Percentiles rank a stretch among this genome's conserved stretches.
phyloP scores from a whole-genome alignment of 2,888 invertebrate species.

The Cephus sareptanus region DNA sequence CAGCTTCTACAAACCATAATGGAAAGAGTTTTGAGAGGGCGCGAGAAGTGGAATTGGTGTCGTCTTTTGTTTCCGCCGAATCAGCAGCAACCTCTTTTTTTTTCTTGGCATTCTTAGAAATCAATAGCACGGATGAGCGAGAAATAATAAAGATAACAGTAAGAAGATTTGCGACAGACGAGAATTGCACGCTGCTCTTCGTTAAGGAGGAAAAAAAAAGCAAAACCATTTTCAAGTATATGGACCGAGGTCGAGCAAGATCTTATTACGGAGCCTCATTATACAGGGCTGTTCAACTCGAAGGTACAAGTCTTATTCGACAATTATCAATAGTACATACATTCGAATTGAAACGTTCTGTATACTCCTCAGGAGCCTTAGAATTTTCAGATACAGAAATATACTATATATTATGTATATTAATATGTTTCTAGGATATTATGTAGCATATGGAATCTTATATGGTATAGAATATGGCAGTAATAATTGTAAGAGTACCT shows the following conservation, averaged over 20 bases:
- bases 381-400: not conserved
- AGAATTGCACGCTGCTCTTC: constrained; percentile 18
- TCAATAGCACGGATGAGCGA: constrained; percentile 43
- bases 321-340: not conserved
- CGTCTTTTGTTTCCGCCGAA: constrained; percentile 51
- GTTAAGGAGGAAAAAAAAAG: not conserved
- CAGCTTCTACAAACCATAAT: constrained; percentile 31
- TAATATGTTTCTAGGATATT: not conserved
- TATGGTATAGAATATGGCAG: not conserved
- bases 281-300: not conserved
- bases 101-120: constrained; percentile 46
- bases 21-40: constrained; percentile 46
- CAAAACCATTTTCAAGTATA: not conserved
- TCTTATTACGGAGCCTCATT: not conserved
- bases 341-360: not conserved
- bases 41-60: constrained; percentile 50
- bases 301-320: not conserved
- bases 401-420: not conserved
- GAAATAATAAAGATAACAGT: not conserved
- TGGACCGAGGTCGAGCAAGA: not conserved
- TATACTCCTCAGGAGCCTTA: not conserved
- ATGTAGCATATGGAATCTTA: not conserved
- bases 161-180: not conserved
- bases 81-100: constrained; percentile 53
- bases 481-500: not conserved